Percentiles rank a stretch among this genome's conserved stretches.
phyloP scores from a whole-genome alignment of 2,797 vertebrate species.

The Lutra lutra region DNA sequence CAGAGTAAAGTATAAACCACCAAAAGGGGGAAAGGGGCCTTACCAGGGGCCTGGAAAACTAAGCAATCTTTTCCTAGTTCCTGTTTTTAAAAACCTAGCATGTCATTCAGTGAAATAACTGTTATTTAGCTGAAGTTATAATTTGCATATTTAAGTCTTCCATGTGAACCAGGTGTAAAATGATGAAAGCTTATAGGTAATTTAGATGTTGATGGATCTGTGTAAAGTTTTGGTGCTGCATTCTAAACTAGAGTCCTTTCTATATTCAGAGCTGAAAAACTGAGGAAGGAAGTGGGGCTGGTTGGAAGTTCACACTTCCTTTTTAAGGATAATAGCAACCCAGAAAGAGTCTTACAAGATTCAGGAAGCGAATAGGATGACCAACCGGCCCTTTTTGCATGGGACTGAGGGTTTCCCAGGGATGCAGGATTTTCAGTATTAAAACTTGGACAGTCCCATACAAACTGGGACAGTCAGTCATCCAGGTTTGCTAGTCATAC shows the following conservation, averaged over 20 bases:
- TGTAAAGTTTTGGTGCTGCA: neutral
- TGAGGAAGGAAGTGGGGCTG: constrained; percentile 30
- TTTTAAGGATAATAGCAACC: neutral
- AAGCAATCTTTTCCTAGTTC: constrained; percentile 7
- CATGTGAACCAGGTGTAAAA: neutral
- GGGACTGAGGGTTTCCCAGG: neutral
- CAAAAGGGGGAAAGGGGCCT: neutral
- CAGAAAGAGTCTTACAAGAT: neutral
- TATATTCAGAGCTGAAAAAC: neutral
- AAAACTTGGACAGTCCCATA: neutral
- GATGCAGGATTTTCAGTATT: neutral
- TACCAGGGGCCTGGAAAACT: neutral
- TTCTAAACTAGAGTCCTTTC: neutral
- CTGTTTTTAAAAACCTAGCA: neutral
- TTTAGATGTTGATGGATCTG: neutral
- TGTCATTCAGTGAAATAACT: neutral
- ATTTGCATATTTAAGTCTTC: neutral
- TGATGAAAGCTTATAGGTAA: neutral
- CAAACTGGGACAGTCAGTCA: neutral
- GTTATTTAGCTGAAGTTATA: neutral
- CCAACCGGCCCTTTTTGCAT: neutral
- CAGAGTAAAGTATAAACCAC: neutral
- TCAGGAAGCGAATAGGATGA: neutral
- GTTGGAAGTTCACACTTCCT: constrained; percentile 15
- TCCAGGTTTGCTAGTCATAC: neutral